Percentiles rank a stretch among this genome's conserved stretches.
Conservation (phyloP, 2,797 vertebrate genomes). For the Hydrocynus forskahlii region DNA sequence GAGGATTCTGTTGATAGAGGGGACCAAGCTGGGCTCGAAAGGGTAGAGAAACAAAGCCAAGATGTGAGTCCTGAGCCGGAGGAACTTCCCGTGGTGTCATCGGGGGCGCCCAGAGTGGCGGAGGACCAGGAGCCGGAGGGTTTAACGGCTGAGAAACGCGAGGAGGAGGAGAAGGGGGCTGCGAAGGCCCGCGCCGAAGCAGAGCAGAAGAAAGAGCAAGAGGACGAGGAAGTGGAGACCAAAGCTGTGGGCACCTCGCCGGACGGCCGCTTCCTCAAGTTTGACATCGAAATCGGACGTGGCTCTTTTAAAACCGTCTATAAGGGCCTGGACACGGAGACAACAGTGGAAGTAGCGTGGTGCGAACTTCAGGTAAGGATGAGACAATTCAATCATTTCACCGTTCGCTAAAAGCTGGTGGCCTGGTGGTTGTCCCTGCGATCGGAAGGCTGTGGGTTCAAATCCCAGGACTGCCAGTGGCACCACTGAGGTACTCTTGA, state of each 20-base stretch:
- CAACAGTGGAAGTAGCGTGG: constrained; percentile 98
- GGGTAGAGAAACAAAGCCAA: constrained; percentile 55
- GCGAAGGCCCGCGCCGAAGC: constrained; percentile 77
- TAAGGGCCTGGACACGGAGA: constrained; percentile 88
- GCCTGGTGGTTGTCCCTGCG: too few species aligned
- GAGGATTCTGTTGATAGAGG: constrained; percentile 39
- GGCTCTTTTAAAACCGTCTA: constrained; percentile 87
- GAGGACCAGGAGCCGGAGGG: constrained; percentile 46
- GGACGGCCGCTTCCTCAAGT: constrained; percentile 96
- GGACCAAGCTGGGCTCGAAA: constrained; percentile 26
- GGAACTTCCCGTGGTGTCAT: constrained; percentile 17
- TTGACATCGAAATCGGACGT: constrained; percentile 97
- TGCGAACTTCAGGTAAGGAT: constrained; percentile 94
- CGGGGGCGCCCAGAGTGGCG: constrained; percentile 57
- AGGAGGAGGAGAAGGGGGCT: constrained; percentile 68
- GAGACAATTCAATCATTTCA: not conserved
- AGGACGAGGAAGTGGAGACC: constrained; percentile 95
- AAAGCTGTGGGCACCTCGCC: constrained; percentile 95
- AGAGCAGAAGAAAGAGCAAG: constrained; percentile 78
- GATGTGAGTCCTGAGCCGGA: constrained; percentile 56
- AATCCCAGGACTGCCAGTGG: too few species aligned
- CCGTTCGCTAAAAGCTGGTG: too few species aligned
- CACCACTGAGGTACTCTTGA: too few species aligned
- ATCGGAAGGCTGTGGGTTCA: too few species aligned
- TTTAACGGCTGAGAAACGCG: constrained; percentile 42